Base-by-base conservation (phyloP, 2,888 invertebrate genomes). In the Spilarctia lutea region DNA sequence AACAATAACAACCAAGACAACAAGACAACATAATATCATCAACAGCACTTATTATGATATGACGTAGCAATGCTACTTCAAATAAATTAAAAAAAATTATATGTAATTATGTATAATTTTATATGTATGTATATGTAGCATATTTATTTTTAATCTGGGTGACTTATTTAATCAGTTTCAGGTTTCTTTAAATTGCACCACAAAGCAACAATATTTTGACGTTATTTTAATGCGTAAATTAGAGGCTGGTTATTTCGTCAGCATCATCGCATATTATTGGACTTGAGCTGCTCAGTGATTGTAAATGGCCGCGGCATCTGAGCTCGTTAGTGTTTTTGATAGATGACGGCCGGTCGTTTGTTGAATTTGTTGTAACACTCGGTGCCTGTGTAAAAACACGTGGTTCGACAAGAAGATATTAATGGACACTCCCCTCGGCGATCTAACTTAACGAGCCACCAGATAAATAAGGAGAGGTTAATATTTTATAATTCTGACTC, bases 321-420 rank as follows among this genome's bases (percentile, higher is more conserved):
- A 89, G 93, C 94, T 96, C 95, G 95, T 95, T 95, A 95, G 93
- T 89, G 92, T 94, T 94, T 94, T 94, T 95, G 96, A 96, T 95
- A 95, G 95, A 96, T 95, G 95, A 94, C 93, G 92, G 88, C 90
- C 91, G 93, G 91, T 93, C 91, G 93, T 94, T 94, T 93, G 95
- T 95, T 92, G 93, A 93, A 94, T 94, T 94, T 93, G 94, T 93
- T 93, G 92, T 93, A 93, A 93, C 93, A 92, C 91, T 90, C 90
- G 91, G 89, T 89, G 90, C 86, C 90, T 87, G 90, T 92, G 94
- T 94, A 94, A 94, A 94, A 95, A 94, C 93, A 94, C 91, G 92
- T 89, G 89, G 92, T 93, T 94, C 94, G 93, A 94, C 94, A 92
- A 91, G 92, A 88, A 91, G 91, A 93, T 94, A 95, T 92, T 94